These are phyloP conservation scores for Mixornis gularis DNA, from an alignment of 2,113 vertebrate genomes.

Conservation along the genomic window DNA sequence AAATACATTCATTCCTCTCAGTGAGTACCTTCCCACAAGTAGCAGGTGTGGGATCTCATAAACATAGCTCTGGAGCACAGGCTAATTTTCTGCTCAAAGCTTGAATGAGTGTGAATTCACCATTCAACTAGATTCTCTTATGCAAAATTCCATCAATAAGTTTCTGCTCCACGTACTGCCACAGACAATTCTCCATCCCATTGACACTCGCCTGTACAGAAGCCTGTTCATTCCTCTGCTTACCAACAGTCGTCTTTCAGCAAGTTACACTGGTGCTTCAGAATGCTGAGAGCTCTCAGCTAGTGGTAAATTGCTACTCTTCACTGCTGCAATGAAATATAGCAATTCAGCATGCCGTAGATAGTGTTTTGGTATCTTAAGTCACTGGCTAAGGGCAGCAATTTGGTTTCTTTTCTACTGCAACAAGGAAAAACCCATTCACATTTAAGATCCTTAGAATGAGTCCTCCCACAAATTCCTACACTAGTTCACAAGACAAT, in stretches of 20 bases:
- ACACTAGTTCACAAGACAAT: background rate
- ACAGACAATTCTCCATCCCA: background rate
- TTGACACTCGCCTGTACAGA: background rate
- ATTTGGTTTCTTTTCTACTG: background rate
- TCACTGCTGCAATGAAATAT: background rate
- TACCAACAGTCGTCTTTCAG: background rate
- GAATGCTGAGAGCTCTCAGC: background rate
- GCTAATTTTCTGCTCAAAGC: constrained; percentile 1
- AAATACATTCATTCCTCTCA: background rate
- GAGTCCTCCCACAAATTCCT: background rate
- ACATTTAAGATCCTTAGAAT: background rate
- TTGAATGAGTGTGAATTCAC: background rate
- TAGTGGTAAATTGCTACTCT: background rate
- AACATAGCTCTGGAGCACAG: background rate
- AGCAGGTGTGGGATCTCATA: background rate
- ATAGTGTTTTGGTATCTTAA: background rate
- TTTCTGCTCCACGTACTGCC: background rate
- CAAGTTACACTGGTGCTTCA: background rate
- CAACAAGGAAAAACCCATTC: background rate
- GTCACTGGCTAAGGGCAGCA: background rate
- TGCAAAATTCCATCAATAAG: background rate
- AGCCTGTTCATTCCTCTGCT: background rate
- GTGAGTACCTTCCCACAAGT: background rate
- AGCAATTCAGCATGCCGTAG: background rate
- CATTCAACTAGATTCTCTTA: background rate